Evolutionary conservation across 2,888 invertebrate genomes (phyloP).

Genomic region (Helicoverpa assulta): DNA sequence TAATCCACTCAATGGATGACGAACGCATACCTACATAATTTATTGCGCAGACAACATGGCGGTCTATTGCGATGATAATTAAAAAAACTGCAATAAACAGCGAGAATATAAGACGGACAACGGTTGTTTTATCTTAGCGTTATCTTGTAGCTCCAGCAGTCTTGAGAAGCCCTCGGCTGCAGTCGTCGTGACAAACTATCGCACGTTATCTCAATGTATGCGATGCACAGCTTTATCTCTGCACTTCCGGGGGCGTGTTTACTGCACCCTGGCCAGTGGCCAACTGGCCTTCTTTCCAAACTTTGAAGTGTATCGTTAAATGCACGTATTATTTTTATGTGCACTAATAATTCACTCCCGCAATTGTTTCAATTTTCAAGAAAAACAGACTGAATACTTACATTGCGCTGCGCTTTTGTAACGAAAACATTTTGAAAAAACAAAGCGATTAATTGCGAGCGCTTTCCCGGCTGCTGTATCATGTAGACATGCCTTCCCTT

Average conservation of each 20-base stretch:
- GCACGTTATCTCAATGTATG: slow-evolving; percentile 67
- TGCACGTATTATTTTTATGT: slow-evolving; percentile 76
- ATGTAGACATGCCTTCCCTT: slow-evolving; percentile 37
- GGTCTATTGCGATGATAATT: slow-evolving; percentile 21
- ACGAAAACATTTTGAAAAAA: slow-evolving; percentile 61
- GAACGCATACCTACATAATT: slow-evolving; percentile 25
- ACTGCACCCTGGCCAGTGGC: slow-evolving; percentile 77
- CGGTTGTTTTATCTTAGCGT: slow-evolving; percentile 17
- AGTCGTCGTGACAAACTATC: slow-evolving; percentile 51
- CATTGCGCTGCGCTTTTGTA: slow-evolving; percentile 50
- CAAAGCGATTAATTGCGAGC: slow-evolving; percentile 52
- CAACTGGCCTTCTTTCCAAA: slow-evolving; percentile 81
- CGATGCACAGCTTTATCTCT: slow-evolving; percentile 67
- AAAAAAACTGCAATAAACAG: slow-evolving; percentile 22
- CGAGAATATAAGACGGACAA: background rate
- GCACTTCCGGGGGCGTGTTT: slow-evolving; percentile 80
- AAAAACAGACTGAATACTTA: slow-evolving; percentile 69
- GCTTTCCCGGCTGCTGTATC: slow-evolving; percentile 6
- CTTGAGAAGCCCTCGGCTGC: slow-evolving; percentile 13
- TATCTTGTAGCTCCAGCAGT: slow-evolving; percentile 21
- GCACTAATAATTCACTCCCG: slow-evolving; percentile 71
- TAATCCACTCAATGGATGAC: slow-evolving; percentile 47
- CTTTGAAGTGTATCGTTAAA: slow-evolving; percentile 74
- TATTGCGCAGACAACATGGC: slow-evolving; percentile 35
- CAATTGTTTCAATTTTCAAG: slow-evolving; percentile 69